A percentile compares a stretch with the other conserved stretches of the same genome.
Evolutionary conservation across 2,797 vertebrate genomes (phyloP).

Genomic region (Echiichthys vipera): DNA sequence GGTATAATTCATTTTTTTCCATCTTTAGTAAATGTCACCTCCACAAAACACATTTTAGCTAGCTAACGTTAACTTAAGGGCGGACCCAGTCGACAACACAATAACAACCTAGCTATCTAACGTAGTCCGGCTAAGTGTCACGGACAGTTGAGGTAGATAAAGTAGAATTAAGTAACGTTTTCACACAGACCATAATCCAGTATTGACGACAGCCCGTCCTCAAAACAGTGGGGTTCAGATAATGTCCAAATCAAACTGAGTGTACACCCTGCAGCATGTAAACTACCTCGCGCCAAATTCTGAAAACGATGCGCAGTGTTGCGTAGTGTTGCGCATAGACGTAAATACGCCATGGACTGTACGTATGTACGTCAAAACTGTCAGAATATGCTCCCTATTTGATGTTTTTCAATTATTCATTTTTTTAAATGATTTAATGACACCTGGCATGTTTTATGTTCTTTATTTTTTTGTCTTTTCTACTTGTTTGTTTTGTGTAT

Average conservation of each 20-base stretch:
- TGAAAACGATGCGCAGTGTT: slow-evolving; percentile 37
- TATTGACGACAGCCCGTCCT: background rate
- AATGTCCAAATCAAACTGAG: background rate
- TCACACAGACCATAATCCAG: slow-evolving; percentile 41
- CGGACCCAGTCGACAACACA: slow-evolving; percentile 18
- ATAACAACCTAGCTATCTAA: slow-evolving; percentile 13
- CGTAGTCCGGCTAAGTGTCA: slow-evolving; percentile 1
- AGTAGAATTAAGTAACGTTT: background rate
- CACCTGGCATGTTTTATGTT: too few relatives aligned
- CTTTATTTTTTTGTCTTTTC: too few relatives aligned
- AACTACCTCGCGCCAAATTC: slow-evolving; percentile 79
- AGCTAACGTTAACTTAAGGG: slow-evolving; percentile 19
- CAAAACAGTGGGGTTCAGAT: background rate
- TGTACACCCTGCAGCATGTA: background rate
- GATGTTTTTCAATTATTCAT: too few relatives aligned
- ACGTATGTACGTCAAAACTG: too few relatives aligned
- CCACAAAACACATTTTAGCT: background rate
- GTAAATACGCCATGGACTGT: too few relatives aligned
- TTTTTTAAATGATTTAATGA: too few relatives aligned
- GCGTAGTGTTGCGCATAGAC: slow-evolving; percentile 22
- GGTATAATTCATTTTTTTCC: background rate
- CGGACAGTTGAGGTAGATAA: background rate
- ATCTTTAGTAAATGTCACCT: slow-evolving; percentile 2
- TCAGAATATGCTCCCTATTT: too few relatives aligned
- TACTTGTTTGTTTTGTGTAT: too few relatives aligned